A percentile compares a stretch with the other conserved stretches of the same genome.
Evolutionary conservation across 2,888 invertebrate genomes (phyloP).

Genomic region (Caenorhabditis plicata): DNA sequence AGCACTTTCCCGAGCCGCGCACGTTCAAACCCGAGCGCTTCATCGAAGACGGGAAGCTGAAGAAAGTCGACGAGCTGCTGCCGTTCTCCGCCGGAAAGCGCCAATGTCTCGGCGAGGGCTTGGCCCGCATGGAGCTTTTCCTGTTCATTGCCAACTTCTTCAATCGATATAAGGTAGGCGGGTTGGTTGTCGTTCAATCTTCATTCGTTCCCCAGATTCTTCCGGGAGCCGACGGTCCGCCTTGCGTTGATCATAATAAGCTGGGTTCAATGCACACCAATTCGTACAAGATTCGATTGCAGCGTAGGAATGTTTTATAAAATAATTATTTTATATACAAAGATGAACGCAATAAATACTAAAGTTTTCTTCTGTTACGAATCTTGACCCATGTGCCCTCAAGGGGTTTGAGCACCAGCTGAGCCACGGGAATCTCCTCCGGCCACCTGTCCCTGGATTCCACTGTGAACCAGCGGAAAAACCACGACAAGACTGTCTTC

Average conservation of each 20-base stretch:
- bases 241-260: constrained; percentile 14
- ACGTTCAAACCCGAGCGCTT: constrained; percentile 54
- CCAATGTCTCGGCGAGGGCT: constrained; percentile 27
- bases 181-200: not conserved
- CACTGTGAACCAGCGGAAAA: constrained; percentile 63
- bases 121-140: constrained; percentile 26
- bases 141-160: constrained; percentile 28
- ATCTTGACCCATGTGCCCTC: constrained; percentile 4
- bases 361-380: constrained; percentile 9
- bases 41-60: constrained; percentile 45
- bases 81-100: constrained; percentile 50
- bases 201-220: constrained; percentile 3
- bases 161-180: constrained; percentile 18
- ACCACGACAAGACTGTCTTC: constrained; percentile 65
- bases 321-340: not conserved
- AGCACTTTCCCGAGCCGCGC: constrained; percentile 49
- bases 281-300: not conserved
- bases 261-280: constrained; percentile 17
- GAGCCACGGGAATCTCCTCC: constrained; percentile 10
- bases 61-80: constrained; percentile 35
- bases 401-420: constrained; percentile 13
- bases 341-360: too few relatives aligned
- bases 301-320: not conserved
- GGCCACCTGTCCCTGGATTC: constrained; percentile 5
- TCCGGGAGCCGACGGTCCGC: constrained; percentile 13